Evolutionary conservation across 2,797 vertebrate species (phyloP), one percentile per base, ranked within the genome.

Genomic region (Prionace glauca): DNA sequence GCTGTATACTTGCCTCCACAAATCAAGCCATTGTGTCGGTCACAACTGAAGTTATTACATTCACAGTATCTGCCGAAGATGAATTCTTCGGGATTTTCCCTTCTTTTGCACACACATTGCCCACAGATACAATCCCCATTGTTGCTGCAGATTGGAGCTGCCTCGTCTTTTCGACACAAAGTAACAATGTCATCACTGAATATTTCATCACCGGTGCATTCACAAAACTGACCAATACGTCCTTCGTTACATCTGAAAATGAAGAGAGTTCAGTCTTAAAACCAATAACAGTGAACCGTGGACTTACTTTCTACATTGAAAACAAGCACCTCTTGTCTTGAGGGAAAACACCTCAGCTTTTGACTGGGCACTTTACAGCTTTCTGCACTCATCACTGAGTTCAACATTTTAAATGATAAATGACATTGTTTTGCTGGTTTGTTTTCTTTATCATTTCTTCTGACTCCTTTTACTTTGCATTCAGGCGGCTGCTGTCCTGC

Each of bases 1-100:
- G 62, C 86, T 67, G 74, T 56, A 79, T 3, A 71, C 90, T 41
- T 95, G 95, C 96, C 96, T 95, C 96, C 96, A 95, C 96, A 96
- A 4, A 95, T 84, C 56, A 96, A 77, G 32, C 96, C 96, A 90
- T 96, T 95, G 95, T 88, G 88, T 72, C 96, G 96, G 72, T 96
- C 96, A 62, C 96, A 96, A 81, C 16, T 96, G 79, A 96, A 95
- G 96, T 96, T 94, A 60, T 96, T 95, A n/a, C 96, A 96, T 95
- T 96, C 86, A 92, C 96, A 96, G 94, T 95, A 95, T 87, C 69
- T 92, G 32, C 96, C 96, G 0, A 79, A 96, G 81, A 96, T 95
- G 72, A 67, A 7, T 74, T 96, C 96, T 22, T 60, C n/a, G 12
- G 96, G 96, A 86, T 56, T 96, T 62, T 93, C 95, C 32, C 95